Evolutionary conservation across 1,140 invertebrate genomes (phyloP).

Genomic region (Listronotus oregonensis): DNA sequence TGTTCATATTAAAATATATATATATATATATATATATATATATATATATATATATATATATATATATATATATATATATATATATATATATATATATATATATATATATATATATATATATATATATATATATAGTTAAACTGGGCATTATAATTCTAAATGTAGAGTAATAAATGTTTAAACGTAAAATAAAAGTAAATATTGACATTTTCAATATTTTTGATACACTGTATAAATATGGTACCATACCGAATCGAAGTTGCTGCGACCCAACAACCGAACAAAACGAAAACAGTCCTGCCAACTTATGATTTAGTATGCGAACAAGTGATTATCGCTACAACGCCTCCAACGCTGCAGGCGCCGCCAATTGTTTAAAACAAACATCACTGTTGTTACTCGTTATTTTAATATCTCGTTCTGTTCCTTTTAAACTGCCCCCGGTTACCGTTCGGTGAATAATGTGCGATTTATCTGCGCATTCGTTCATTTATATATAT

Average conservation of each 20-base stretch:
- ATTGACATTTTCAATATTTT: background rate
- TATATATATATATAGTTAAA: too few species aligned
- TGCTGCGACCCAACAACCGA: background rate
- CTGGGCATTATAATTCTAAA: too few species aligned
- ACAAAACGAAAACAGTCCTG: constrained; percentile 11
- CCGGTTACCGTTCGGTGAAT: constrained; percentile 48
- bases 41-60: too few species aligned
- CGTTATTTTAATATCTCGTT: constrained; percentile 56
- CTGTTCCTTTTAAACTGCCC: constrained; percentile 44
- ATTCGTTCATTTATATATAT: constrained; percentile 50
- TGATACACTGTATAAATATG: constrained; percentile 12
- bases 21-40: too few species aligned
- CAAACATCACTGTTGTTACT: constrained; percentile 56
- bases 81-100: too few species aligned
- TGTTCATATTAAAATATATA: too few species aligned
- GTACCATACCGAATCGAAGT: constrained; percentile 9
- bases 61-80: too few species aligned
- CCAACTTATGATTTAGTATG: constrained; percentile 50
- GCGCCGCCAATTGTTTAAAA: constrained; percentile 54
- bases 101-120: too few species aligned
- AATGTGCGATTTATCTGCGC: constrained; percentile 50
- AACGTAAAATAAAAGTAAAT: too few species aligned
- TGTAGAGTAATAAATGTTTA: too few species aligned
- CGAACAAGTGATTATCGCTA: constrained; percentile 54
- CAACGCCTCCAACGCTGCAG: constrained; percentile 54